Evolutionary conservation across 2,113 vertebrate species (phyloP).

Genomic region (Oostethus manadensis): DNA sequence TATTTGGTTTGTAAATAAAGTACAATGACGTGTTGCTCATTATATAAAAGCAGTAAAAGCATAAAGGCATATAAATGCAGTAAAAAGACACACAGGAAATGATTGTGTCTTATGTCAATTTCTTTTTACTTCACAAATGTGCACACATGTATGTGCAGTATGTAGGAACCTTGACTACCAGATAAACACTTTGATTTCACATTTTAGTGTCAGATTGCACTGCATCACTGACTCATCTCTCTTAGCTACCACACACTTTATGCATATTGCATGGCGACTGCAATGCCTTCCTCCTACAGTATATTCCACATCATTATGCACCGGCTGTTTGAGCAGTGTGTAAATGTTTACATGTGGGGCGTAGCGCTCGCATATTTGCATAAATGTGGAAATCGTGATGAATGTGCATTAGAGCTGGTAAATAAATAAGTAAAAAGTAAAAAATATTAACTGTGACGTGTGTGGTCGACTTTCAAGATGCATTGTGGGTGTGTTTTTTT

Average conservation of each 20-base stretch:
- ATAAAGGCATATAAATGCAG: too few relatives aligned
- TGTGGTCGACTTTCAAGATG: background rate
- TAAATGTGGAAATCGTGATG: background rate
- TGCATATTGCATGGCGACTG: slow-evolving; percentile 48
- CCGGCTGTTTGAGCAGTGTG: slow-evolving; percentile 23
- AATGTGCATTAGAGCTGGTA: background rate
- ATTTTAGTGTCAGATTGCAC: slow-evolving; percentile 18
- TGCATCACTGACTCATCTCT: slow-evolving; percentile 18
- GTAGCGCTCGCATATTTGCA: background rate
- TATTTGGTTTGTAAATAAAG: too few relatives aligned
- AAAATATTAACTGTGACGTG: background rate
- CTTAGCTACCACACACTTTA: slow-evolving; percentile 27
- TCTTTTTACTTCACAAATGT: background rate
- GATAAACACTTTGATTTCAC: slow-evolving; percentile 12
- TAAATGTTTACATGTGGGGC: slow-evolving; percentile 49
- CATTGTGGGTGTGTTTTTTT: background rate
- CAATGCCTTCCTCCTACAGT: slow-evolving; percentile 10
- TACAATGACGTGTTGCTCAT: too few relatives aligned
- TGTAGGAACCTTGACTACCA: slow-evolving; percentile 7
- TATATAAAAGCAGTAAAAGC: too few relatives aligned
- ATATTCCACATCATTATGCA: slow-evolving; percentile 47
- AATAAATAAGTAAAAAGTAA: background rate
- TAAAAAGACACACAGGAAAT: too few relatives aligned
- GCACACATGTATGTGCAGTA: background rate
- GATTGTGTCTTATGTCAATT: background rate